A percentile compares a stretch with the other conserved stretches of the same genome.
Conservation (phyloP, 2,113 vertebrate genomes). For the Paradisaea rubra region DNA sequence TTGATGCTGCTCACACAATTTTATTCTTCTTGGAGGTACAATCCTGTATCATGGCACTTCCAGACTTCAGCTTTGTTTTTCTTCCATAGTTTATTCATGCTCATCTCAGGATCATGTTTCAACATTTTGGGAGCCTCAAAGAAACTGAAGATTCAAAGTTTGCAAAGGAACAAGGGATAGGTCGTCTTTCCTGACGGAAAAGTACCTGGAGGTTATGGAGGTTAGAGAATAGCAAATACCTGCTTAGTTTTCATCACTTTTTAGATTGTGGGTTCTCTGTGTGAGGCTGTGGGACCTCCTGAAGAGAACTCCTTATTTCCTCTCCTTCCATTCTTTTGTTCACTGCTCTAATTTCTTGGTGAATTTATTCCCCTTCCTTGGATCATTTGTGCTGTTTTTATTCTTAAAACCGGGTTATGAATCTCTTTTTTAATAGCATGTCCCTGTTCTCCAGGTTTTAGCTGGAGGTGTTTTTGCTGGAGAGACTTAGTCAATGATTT, state of each 20-base stretch:
- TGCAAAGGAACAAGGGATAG: not conserved
- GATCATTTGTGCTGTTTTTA: not conserved
- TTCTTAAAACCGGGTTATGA: not conserved
- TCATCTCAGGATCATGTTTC: not conserved
- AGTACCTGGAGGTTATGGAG: not conserved
- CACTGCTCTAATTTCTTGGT: not conserved
- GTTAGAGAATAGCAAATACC: not conserved
- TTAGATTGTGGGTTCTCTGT: not conserved
- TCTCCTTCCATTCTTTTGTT: not conserved
- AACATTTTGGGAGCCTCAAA: not conserved
- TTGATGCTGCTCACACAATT: not conserved
- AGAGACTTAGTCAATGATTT: not conserved
- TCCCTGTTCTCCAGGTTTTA: not conserved
- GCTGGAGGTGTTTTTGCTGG: not conserved
- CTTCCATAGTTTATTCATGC: not conserved
- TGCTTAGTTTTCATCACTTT: accelerated
- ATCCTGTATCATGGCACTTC: not conserved
- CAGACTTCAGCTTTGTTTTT: not conserved
- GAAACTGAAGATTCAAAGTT: not conserved
- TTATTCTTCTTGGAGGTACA: not conserved
- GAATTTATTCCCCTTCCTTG: not conserved
- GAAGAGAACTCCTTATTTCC: not conserved
- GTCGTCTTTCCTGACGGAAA: not conserved
- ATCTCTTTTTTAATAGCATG: not conserved
- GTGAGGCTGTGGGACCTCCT: not conserved